phyloP scores from a whole-genome alignment of 2,113 vertebrate genomes.

The Cephalophus harveyi region DNA sequence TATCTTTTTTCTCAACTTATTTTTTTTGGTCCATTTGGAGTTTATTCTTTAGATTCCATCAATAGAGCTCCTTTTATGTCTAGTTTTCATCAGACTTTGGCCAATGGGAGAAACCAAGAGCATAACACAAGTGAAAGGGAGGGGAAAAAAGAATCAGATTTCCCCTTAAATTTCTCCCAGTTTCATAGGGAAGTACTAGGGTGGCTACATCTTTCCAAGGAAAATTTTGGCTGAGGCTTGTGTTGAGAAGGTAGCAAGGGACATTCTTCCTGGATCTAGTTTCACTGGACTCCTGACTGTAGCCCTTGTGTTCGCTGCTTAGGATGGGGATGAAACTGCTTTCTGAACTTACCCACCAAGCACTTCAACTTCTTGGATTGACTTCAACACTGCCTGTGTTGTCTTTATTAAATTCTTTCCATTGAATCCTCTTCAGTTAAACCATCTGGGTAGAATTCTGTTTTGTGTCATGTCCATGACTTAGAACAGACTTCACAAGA shows the following conservation, averaged over 20 bases:
- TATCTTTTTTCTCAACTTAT: not conserved
- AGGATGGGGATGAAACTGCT: fast-evolving
- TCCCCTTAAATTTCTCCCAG: not conserved
- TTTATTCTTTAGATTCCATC: not conserved
- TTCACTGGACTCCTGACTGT: not conserved
- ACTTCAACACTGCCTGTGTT: not conserved
- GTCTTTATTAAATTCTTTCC: not conserved
- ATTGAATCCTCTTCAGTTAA: not conserved
- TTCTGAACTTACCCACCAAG: not conserved
- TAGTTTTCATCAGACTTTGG: not conserved
- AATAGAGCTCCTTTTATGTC: not conserved
- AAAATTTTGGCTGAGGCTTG: no score
- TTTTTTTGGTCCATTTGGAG: not conserved
- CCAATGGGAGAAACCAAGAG: not conserved
- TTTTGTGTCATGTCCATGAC: not conserved
- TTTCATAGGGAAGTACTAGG: not conserved
- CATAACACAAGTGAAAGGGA: not conserved
- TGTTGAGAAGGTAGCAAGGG: fast-evolving
- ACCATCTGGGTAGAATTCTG: not conserved
- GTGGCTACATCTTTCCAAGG: not conserved
- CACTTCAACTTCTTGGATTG: not conserved
- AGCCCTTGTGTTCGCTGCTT: fast-evolving
- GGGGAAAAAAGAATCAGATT: not conserved
- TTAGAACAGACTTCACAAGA: not conserved
- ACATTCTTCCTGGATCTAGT: not conserved